Conservation (phyloP, 1,140 invertebrate species). For the Stegodyphus mimosarum region DNA sequence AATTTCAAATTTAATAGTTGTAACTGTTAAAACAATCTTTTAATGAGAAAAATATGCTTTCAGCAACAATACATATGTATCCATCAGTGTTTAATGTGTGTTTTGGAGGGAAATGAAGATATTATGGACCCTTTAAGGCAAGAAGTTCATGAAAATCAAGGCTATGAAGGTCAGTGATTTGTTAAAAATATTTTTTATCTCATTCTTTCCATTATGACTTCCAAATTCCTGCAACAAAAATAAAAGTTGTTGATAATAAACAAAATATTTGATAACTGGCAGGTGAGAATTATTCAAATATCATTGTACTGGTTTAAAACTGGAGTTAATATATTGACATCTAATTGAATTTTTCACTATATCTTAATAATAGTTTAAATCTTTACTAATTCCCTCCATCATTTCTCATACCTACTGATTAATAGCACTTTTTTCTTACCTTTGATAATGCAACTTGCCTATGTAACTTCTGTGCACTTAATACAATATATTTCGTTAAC, state of each 20-base stretch:
- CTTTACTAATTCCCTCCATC: neutral
- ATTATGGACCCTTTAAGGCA: conserved; percentile 65
- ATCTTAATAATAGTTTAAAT: neutral
- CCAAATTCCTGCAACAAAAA: neutral
- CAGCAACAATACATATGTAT: conserved; percentile 97
- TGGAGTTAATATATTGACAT: neutral
- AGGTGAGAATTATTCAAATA: neutral
- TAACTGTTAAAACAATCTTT: neutral
- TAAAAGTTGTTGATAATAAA: neutral
- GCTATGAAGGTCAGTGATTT: conserved; percentile 86
- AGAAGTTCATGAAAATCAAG: conserved; percentile 90
- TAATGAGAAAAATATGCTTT: neutral
- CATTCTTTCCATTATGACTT: neutral
- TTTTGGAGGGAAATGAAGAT: conserved; percentile 90
- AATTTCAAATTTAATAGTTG: neutral
- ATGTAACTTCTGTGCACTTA: no score
- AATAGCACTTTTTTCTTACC: no score
- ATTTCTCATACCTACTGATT: no score
- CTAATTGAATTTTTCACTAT: neutral
- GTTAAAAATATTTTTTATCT: neutral
- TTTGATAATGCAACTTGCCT: no score
- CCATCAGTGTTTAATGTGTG: conserved; percentile 92
- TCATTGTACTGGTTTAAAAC: neutral
- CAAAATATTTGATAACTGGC: neutral
- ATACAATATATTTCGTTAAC: no score